These are phyloP conservation scores for Drosophila azteca DNA, from an alignment of 1,140 invertebrate genomes.

Conservation along the genomic window DNA sequence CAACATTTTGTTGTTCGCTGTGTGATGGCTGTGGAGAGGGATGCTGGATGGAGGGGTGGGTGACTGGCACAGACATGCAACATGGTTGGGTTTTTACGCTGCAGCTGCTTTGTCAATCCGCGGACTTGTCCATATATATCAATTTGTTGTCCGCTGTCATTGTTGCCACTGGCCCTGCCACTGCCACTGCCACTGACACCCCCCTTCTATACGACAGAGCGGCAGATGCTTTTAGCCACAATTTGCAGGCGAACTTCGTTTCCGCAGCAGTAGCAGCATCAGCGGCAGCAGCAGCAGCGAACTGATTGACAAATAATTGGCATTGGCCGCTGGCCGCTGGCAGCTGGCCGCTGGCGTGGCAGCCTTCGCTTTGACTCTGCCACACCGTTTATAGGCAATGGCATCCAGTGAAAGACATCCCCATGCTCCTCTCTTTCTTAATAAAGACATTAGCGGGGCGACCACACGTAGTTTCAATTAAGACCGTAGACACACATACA, in stretches of 20 bases:
- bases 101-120: constrained; percentile 77
- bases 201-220: constrained; percentile 13
- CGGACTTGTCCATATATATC: constrained; percentile 76
- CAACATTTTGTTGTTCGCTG: constrained; percentile 52
- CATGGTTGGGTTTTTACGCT: constrained; percentile 70
- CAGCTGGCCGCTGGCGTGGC: neutral
- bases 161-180: constrained; percentile 23
- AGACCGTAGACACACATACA: constrained; percentile 10
- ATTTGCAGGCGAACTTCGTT: constrained; percentile 64
- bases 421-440: constrained; percentile 7
- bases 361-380: too few relatives aligned
- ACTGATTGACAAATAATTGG: constrained; percentile 59
- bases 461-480: constrained; percentile 59
- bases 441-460: constrained; percentile 54
- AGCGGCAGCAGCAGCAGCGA: neutral
- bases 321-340: constrained; percentile 4
- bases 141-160: constrained; percentile 70
- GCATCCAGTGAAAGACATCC: too few relatives aligned
- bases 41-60: neutral
- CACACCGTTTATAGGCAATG: too few relatives aligned
- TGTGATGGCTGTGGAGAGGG: neutral
- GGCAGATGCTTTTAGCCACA: constrained; percentile 62
- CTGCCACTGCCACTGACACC: neutral
- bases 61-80: constrained; percentile 52
- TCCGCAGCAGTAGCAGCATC: constrained; percentile 12